These are phyloP conservation scores for Drosophila nebulosa DNA, from an alignment of 1,140 invertebrate genomes.

Conservation along the genomic window DNA sequence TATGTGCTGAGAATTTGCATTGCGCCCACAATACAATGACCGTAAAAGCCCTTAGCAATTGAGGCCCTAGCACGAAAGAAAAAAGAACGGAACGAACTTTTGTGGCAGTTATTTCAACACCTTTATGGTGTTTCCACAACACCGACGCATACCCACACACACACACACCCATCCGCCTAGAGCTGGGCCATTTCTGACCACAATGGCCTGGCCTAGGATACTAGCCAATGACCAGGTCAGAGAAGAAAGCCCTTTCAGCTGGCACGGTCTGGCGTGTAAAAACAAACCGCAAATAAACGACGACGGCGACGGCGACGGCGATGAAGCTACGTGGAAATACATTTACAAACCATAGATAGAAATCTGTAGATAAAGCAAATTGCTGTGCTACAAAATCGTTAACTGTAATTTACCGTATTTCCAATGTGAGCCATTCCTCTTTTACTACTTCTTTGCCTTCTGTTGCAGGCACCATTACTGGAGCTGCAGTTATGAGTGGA, in stretches of 20 bases:
- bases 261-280: constrained; percentile 54
- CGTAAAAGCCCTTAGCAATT: constrained; percentile 72
- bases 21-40: constrained; percentile 60
- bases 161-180: not conserved
- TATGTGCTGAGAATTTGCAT: constrained; percentile 74
- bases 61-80: constrained; percentile 28
- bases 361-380: constrained; percentile 75
- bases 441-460: not conserved
- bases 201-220: constrained; percentile 49
- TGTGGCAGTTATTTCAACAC: constrained; percentile 75
- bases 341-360: constrained; percentile 75
- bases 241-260: too few species aligned
- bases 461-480: not conserved
- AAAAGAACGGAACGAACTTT: constrained; percentile 28
- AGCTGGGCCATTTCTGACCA: constrained; percentile 19
- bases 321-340: constrained; percentile 62
- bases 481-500: constrained; percentile 53
- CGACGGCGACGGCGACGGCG: not conserved
- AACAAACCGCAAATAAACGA: constrained; percentile 52
- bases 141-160: constrained; percentile 10
- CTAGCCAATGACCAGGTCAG: constrained; percentile 57
- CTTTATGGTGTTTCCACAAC: constrained; percentile 61
- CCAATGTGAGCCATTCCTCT: constrained; percentile 47
- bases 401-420: constrained; percentile 77
- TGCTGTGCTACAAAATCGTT: constrained; percentile 79